These are phyloP conservation scores for Drosophila melanica DNA, from an alignment of 1,140 invertebrate genomes.

Conservation along the genomic window DNA sequence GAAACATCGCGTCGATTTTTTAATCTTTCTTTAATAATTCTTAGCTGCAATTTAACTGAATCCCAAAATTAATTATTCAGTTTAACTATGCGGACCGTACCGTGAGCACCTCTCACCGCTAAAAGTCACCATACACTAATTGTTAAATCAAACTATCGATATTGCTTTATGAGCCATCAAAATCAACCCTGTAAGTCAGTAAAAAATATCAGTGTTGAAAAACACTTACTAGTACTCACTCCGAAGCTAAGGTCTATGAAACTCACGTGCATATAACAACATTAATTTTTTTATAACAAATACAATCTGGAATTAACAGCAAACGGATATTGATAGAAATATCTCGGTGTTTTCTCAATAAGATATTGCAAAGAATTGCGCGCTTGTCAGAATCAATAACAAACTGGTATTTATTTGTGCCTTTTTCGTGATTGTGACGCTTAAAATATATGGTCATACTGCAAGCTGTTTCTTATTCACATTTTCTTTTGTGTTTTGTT, in stretches of 20 bases:
- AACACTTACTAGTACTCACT: not conserved
- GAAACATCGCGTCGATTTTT: constrained; percentile 10
- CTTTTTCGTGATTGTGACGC: not conserved
- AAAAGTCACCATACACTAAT: constrained; percentile 50
- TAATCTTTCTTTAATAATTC: constrained; percentile 2
- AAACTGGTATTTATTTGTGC: constrained; percentile 1
- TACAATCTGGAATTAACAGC: not conserved
- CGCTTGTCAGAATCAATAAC: not conserved
- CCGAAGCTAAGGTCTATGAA: constrained; percentile 20
- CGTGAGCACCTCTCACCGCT: constrained; percentile 38
- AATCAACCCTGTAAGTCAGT: not conserved
- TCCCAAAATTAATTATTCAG: constrained; percentile 40
- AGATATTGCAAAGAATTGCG: not conserved
- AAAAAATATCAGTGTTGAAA: not conserved
- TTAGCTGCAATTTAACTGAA: constrained; percentile 22
- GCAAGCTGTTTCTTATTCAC: constrained; percentile 31
- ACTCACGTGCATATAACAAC: no score
- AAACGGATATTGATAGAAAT: not conserved
- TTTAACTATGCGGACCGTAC: constrained; percentile 19
- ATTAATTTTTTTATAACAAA: not conserved
- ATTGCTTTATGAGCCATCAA: not conserved
- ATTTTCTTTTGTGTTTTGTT: constrained; percentile 52
- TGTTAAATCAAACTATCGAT: constrained; percentile 26
- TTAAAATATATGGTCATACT: constrained; percentile 2
- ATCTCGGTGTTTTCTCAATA: not conserved